Evolutionary conservation across 2,888 invertebrate species (phyloP), one percentile per base, ranked within the genome.

Genomic region (Eledone cirrhosa): DNA sequence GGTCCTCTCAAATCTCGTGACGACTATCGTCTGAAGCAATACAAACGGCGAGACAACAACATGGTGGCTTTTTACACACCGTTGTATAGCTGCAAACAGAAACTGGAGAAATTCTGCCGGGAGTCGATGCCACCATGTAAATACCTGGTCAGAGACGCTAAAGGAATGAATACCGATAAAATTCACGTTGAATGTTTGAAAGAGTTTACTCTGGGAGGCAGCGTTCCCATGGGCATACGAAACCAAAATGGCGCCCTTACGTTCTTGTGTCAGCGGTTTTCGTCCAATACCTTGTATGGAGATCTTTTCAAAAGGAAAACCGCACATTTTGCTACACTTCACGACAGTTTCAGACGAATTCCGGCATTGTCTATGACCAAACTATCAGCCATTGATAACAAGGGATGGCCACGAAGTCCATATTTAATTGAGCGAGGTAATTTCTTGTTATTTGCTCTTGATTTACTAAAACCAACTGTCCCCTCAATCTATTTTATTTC

Each of bases 391-490:
- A 80, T 88, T 2, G 86, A 85, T 3, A 86, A 87, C 47, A 81
- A 82, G 24, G 84, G 85, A 48, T 86, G 86, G 85, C 88, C 88
- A 5, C 80, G 83, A 33, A 83, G 85, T 11, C 83, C 85, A 3
- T 86, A 78, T 59, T 85, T 87, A 84, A 82, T 87, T 16, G 88
- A 88, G 77, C 83, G 84, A 81, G 86, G 88, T 87, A 81, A 80
- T 80, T n/a, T 29, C 2, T 11, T 8, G 22, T 41, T 29, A 13
- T 2, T 65, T 22, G n/a, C 14, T 65, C 24, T 65, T 0, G 11
- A 22, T n/a, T 16, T 14, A n/a, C n/a, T n/a, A n/a, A n/a, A n/a
- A n/a, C n/a, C n/a, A n/a, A n/a, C n/a, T n/a, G n/a, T n/a, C n/a
- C n/a, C n/a, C n/a, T n/a, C n/a, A n/a, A n/a, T n/a, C n/a, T n/a